Evolutionary conservation across 2,888 invertebrate genomes (phyloP).

Genomic region (Suillia variegata): DNA sequence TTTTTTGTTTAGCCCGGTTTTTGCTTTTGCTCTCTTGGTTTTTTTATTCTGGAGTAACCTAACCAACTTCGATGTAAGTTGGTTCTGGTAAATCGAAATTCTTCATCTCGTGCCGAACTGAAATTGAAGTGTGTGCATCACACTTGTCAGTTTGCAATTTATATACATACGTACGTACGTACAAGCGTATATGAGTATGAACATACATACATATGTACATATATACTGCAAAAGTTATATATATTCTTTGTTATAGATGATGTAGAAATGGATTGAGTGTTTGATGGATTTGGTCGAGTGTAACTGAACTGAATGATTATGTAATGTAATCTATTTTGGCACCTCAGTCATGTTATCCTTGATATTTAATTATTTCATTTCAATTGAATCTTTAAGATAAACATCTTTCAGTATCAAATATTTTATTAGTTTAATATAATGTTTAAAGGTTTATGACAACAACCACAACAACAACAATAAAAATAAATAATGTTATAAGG

Average conservation of each 20-base stretch:
- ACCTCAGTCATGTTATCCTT: constrained; percentile 2
- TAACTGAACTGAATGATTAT: constrained; percentile 43
- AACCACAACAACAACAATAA: too few relatives aligned
- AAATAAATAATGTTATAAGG: too few relatives aligned
- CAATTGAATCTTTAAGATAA: too few relatives aligned
- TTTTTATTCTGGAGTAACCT: constrained; percentile 23
- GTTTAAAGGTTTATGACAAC: too few relatives aligned
- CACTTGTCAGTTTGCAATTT: constrained; percentile 44
- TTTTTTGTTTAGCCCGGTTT: too few relatives aligned
- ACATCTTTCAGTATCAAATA: too few relatives aligned
- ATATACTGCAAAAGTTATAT: constrained; percentile 47
- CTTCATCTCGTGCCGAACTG: constrained; percentile 9
- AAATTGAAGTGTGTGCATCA: constrained; percentile 35
- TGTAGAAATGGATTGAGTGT: constrained; percentile 34
- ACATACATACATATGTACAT: too few relatives aligned
- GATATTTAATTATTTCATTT: background rate
- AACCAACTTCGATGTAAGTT: background rate
- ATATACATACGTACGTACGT: too few relatives aligned
- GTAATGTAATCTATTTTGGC: constrained; percentile 44
- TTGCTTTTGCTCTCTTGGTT: too few relatives aligned
- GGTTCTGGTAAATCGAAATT: background rate
- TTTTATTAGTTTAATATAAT: too few relatives aligned
- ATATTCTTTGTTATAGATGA: constrained; percentile 28
- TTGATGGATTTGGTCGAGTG: too few relatives aligned
- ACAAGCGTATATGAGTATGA: too few relatives aligned